phyloP scores from a whole-genome alignment of 2,113 vertebrate genomes.

The Sminthopsis crassicaudata region DNA sequence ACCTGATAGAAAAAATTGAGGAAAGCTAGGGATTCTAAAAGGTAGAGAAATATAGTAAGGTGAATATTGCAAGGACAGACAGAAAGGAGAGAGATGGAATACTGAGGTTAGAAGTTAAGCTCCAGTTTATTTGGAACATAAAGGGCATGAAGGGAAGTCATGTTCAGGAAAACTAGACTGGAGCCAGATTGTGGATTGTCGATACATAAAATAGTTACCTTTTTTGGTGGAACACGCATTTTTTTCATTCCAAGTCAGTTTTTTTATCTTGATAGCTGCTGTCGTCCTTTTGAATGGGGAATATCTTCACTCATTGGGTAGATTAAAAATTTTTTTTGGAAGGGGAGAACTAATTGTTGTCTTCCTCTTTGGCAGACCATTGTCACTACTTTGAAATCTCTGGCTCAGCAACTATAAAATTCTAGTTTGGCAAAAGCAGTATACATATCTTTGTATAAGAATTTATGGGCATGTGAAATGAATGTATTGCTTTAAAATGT shows the following conservation, averaged over 20 bases:
- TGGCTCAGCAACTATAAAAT: conserved; percentile 37
- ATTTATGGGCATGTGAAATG: conserved; percentile 46
- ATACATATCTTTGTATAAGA: conserved; percentile 51
- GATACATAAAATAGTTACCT: not conserved
- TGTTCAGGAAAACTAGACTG: not conserved
- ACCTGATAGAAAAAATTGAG: not conserved
- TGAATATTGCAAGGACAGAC: not conserved
- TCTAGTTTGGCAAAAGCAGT: not conserved
- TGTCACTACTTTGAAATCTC: not conserved
- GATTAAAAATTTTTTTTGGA: not conserved
- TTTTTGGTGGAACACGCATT: conserved; percentile 7
- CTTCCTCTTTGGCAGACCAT: not conserved
- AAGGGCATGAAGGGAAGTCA: not conserved
- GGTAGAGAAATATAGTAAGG: not conserved
- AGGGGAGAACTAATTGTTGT: not conserved
- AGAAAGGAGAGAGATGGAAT: not conserved
- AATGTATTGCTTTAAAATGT: not conserved
- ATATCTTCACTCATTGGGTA: not conserved
- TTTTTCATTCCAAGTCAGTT: conserved; percentile 41
- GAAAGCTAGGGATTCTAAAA: not conserved
- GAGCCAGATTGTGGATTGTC: not conserved
- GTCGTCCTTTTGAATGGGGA: not conserved
- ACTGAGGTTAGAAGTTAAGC: not conserved
- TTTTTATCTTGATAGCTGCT: conserved; percentile 6
- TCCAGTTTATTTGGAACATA: not conserved